phyloP scores from a whole-genome alignment of 2,797 vertebrate genomes.

The Pempheris klunzingeri region DNA sequence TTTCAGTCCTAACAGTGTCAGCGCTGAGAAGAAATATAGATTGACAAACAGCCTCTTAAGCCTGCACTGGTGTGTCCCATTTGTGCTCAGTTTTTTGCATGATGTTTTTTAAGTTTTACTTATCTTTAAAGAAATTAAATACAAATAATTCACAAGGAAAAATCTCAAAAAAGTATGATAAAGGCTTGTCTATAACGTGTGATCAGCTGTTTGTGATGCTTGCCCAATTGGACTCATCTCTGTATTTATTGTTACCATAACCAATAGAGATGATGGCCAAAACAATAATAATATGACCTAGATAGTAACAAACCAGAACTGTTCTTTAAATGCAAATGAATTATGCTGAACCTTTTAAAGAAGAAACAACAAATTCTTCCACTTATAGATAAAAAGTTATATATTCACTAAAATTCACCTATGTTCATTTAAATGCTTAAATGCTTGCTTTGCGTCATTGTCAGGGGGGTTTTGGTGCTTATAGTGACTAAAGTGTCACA shows the following conservation, averaged over 20 bases:
- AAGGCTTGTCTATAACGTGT: too few relatives aligned
- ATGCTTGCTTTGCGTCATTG: too few relatives aligned
- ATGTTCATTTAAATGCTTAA: background rate
- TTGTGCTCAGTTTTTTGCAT: background rate
- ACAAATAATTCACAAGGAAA: too few relatives aligned
- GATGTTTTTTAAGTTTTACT: too few relatives aligned
- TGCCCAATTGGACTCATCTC: too few relatives aligned
- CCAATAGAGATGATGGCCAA: background rate
- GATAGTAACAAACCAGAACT: too few relatives aligned
- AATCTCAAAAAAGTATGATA: too few relatives aligned
- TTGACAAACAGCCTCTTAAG: conserved; percentile 9
- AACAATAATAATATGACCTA: background rate
- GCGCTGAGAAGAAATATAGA: background rate
- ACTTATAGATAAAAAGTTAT: background rate
- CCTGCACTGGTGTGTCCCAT: background rate
- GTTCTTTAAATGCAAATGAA: background rate
- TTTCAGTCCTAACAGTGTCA: background rate
- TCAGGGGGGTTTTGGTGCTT: too few relatives aligned
- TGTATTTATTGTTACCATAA: too few relatives aligned
- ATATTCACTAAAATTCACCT: background rate
- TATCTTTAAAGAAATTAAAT: too few relatives aligned
- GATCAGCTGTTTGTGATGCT: too few relatives aligned
- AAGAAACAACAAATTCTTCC: background rate
- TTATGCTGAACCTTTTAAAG: too few relatives aligned
- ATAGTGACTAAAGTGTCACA: background rate